Evolutionary conservation across 2,113 vertebrate species (phyloP).

Genomic region (Platysternon megacephalum): DNA sequence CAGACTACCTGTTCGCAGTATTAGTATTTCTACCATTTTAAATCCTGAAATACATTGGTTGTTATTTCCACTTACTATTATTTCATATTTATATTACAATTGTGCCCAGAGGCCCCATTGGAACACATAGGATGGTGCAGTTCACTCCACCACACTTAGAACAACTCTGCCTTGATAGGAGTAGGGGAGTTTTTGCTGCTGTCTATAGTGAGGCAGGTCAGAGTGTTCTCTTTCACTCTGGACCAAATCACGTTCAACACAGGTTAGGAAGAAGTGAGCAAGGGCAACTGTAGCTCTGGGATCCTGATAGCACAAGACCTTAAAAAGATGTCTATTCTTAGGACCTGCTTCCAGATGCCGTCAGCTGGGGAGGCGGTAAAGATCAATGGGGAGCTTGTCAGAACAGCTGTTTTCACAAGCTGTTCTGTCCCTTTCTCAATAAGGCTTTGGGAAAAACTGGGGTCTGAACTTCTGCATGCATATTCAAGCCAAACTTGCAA

Average conservation of each 20-base stretch:
- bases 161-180: neutral
- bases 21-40: neutral
- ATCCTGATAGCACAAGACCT: neutral
- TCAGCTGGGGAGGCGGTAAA: neutral
- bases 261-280: neutral
- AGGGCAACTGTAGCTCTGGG: neutral
- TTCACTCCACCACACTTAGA: neutral
- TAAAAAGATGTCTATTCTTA: neutral
- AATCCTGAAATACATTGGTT: neutral
- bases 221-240: neutral
- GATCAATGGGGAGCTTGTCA: neutral
- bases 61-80: no score
- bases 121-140: neutral
- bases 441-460: neutral
- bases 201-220: neutral
- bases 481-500: neutral
- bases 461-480: neutral
- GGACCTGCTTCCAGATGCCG: accelerated
- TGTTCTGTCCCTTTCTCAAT: neutral
- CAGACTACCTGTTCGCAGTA: neutral
- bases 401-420: neutral
- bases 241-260: no score
- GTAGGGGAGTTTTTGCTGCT: neutral
- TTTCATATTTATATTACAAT: neutral
- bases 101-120: neutral